phyloP scores from a whole-genome alignment of 1,140 invertebrate genomes.

The Papilio dardanus region DNA sequence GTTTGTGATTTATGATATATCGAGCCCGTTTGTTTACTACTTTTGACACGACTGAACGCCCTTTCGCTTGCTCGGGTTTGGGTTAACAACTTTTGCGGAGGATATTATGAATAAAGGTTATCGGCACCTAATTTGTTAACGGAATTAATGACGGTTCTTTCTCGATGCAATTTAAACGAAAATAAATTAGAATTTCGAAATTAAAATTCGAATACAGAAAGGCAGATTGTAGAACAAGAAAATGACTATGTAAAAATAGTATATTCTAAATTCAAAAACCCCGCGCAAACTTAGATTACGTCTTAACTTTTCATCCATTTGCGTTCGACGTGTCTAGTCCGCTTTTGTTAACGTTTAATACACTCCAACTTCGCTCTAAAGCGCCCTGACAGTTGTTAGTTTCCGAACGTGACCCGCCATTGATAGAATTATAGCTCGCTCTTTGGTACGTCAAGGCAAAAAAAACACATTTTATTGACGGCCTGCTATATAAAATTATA shows the following conservation, averaged over 20 bases:
- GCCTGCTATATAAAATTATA: too few species aligned
- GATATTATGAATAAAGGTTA: constrained; percentile 31
- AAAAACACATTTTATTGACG: constrained; percentile 26
- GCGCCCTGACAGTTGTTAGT: constrained; percentile 43
- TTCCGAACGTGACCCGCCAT: constrained; percentile 48
- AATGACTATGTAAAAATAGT: not conserved
- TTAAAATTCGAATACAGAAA: not conserved
- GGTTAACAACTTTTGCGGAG: constrained; percentile 31
- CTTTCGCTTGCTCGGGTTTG: constrained; percentile 26
- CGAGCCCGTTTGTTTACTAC: constrained; percentile 45
- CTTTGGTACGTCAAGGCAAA: not conserved
- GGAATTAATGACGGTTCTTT: constrained; percentile 16
- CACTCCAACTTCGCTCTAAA: constrained; percentile 47
- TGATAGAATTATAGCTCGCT: constrained; percentile 3
- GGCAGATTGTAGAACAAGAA: not conserved
- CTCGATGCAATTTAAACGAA: not conserved
- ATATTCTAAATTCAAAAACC: constrained; percentile 27
- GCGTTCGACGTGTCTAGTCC: constrained; percentile 43
- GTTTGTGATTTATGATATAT: constrained; percentile 71
- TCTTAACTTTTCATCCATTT: constrained; percentile 44
- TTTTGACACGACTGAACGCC: constrained; percentile 36
- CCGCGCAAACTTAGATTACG: constrained; percentile 22
- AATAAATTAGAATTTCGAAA: not conserved
- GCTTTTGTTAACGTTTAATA: constrained; percentile 47
- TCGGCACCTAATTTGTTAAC: constrained; percentile 32